Evolutionary conservation across 1,140 invertebrate genomes (phyloP).

Genomic region (Tetragnatha versicolor): DNA sequence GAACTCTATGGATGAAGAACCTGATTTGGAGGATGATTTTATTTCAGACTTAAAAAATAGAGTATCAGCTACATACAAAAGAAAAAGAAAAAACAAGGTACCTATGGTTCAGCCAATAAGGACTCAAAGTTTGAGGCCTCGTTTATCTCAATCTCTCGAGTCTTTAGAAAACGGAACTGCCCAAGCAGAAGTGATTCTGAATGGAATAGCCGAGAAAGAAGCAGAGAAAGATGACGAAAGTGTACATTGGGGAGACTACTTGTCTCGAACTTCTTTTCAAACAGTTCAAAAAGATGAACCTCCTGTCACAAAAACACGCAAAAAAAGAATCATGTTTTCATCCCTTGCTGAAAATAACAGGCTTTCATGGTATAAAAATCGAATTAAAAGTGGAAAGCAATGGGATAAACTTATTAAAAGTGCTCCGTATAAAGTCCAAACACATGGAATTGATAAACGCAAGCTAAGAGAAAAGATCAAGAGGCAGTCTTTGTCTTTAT

Average conservation of each 20-base stretch:
- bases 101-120: neutral
- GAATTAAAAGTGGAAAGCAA: neutral
- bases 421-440: neutral
- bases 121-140: neutral
- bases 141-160: no score
- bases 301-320: neutral
- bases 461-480: neutral
- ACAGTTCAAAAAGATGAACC: neutral
- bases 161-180: no score
- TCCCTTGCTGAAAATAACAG: no score
- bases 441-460: neutral
- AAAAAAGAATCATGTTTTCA: neutral
- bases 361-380: neutral
- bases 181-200: no score
- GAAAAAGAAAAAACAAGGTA: neutral
- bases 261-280: neutral
- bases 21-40: neutral
- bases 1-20: neutral
- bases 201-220: no score
- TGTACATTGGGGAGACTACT: no score
- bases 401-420: slow-evolving; percentile 8
- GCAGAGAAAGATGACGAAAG: no score
- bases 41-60: neutral
- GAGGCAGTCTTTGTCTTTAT: neutral
- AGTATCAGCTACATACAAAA: neutral